A percentile compares a stretch with the other conserved stretches of the same genome.
Conservation (phyloP, 2,797 vertebrate genomes). For the Neosilurus mollespiculum region DNA sequence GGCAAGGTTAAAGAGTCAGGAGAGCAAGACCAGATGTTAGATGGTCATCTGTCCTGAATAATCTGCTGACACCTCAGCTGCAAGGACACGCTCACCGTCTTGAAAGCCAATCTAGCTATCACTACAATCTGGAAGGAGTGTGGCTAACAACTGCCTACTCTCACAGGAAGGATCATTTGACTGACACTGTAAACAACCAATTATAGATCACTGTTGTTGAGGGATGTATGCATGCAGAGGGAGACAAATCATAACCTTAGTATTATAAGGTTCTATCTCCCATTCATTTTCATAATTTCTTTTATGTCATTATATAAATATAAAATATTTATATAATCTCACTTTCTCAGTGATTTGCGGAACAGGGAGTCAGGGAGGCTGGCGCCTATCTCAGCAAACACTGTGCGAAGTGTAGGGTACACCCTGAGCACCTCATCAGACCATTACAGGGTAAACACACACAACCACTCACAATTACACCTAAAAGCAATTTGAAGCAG, state of each 20-base stretch:
- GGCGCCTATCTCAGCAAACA: too few relatives aligned
- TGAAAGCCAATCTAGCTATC: background rate
- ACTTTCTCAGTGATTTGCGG: too few relatives aligned
- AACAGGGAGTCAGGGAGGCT: too few relatives aligned
- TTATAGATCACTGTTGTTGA: background rate
- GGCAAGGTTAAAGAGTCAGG: conserved; percentile 21
- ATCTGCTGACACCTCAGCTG: conserved; percentile 8
- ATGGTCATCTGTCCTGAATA: conserved; percentile 17
- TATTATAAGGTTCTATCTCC: background rate
- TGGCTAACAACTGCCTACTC: background rate
- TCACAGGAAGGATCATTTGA: background rate
- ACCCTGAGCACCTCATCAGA: too few relatives aligned
- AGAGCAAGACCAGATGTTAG: conserved; percentile 21
- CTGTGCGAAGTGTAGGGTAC: too few relatives aligned
- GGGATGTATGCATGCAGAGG: background rate
- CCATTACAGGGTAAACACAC: too few relatives aligned
- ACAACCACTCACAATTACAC: too few relatives aligned
- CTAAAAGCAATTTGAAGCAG: too few relatives aligned
- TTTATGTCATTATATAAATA: too few relatives aligned
- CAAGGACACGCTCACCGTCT: background rate
- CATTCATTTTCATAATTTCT: background rate
- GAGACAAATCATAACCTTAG: background rate
- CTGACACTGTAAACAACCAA: background rate
- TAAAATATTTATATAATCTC: too few relatives aligned
- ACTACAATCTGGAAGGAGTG: background rate